Evolutionary conservation across 2,797 vertebrate species (phyloP).

Genomic region (Phoebastria nigripes): DNA sequence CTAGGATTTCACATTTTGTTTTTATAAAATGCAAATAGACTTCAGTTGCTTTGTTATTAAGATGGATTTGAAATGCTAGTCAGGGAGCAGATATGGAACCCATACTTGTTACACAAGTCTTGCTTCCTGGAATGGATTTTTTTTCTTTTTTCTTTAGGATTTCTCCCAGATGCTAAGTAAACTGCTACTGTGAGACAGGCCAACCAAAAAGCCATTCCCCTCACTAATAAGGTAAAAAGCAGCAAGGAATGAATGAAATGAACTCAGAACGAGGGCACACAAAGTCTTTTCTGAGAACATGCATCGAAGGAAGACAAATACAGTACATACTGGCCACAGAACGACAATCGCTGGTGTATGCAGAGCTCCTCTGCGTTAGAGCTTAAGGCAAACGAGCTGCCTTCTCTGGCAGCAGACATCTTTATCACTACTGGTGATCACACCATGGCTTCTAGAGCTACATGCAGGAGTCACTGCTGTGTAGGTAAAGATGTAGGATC

Average conservation of each 20-base stretch:
- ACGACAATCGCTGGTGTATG: background rate
- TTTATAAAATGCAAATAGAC: conserved; percentile 52
- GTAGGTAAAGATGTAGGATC: background rate
- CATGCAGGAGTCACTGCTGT: background rate
- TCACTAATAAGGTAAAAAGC: background rate
- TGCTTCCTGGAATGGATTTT: background rate
- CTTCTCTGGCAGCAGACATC: background rate
- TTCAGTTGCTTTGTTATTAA: conserved; percentile 45
- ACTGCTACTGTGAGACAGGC: conserved; percentile 27
- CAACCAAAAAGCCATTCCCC: background rate
- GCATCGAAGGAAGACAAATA: background rate
- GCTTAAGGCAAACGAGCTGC: background rate
- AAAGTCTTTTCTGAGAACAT: background rate
- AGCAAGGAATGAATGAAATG: background rate
- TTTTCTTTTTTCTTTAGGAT: background rate
- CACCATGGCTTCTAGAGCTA: background rate
- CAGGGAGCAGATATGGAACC: conserved; percentile 25
- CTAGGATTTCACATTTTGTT: conserved; percentile 61
- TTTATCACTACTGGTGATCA: background rate
- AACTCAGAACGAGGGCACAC: background rate
- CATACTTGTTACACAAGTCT: background rate
- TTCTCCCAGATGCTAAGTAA: conserved; percentile 34
- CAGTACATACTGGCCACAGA: background rate
- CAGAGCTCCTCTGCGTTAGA: background rate
- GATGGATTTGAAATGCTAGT: conserved; percentile 33